A percentile compares a stretch with the other conserved stretches of the same genome.
These are phyloP conservation scores for Alsophila aescularia DNA, from an alignment of 2,888 invertebrate species.

Conservation along the genomic window DNA sequence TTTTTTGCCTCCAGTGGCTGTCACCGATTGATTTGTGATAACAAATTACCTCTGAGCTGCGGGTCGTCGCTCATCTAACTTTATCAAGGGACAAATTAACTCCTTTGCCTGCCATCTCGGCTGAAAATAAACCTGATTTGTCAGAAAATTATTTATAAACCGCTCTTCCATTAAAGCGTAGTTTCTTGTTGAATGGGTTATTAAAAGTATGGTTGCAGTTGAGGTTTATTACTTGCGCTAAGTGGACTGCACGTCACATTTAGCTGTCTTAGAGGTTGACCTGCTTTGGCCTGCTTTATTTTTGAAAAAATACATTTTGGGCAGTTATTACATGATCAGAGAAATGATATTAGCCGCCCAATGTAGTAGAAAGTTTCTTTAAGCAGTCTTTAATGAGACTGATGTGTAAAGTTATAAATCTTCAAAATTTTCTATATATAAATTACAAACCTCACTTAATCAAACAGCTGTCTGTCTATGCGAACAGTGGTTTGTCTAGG, in stretches of 20 bases:
- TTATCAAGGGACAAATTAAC: slow-evolving; percentile 43
- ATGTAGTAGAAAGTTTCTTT: too few species aligned
- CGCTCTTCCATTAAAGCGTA: not conserved
- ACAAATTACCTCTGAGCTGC: slow-evolving; percentile 43
- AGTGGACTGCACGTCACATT: not conserved
- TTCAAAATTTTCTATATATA: too few species aligned
- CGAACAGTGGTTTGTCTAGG: too few species aligned
- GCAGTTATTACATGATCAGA: too few species aligned
- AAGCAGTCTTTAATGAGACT: too few species aligned
- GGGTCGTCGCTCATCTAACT: slow-evolving; percentile 33
- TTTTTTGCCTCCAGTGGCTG: slow-evolving; percentile 31
- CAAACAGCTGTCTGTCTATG: too few species aligned
- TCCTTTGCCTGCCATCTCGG: slow-evolving; percentile 27
- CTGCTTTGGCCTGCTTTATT: not conserved
- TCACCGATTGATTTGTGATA: slow-evolving; percentile 48
- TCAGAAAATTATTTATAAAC: slow-evolving; percentile 20
- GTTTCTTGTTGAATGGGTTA: slow-evolving; percentile 10
- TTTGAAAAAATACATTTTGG: too few species aligned
- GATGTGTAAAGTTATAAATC: too few species aligned
- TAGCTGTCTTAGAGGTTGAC: not conserved
- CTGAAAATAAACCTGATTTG: slow-evolving; percentile 19
- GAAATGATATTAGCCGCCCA: too few species aligned
- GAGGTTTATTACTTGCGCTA: not conserved
- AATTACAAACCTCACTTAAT: too few species aligned
- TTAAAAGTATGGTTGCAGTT: not conserved